These are phyloP conservation scores for Metallyticus violacea DNA, from an alignment of 2,888 invertebrate species.

Conservation along the genomic window DNA sequence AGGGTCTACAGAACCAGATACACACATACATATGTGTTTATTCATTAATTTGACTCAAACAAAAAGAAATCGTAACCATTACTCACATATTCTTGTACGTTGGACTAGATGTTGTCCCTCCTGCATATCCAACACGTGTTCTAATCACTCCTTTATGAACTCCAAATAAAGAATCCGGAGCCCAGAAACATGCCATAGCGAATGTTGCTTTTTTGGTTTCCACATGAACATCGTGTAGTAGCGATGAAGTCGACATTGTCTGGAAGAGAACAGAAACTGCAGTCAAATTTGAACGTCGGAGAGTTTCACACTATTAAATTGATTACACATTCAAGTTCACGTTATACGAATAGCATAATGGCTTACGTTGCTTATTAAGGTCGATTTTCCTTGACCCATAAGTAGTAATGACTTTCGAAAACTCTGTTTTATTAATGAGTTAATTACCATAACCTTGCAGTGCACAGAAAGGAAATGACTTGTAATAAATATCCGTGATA, in stretches of 20 bases:
- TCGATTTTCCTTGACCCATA: constrained; percentile 6
- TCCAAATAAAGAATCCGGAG: constrained; percentile 81
- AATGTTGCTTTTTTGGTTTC: constrained; percentile 76
- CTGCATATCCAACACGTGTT: constrained; percentile 92
- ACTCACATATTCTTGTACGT: constrained; percentile 83
- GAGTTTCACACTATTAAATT: background rate
- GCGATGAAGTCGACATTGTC: constrained; percentile 34
- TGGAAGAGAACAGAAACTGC: background rate
- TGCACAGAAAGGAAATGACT: background rate
- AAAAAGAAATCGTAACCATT: no score
- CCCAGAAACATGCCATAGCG: constrained; percentile 95
- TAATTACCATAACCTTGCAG: background rate
- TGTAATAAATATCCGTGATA: background rate
- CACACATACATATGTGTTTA: no score
- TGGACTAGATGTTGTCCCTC: constrained; percentile 77
- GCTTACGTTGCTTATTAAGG: background rate
- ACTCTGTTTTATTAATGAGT: background rate
- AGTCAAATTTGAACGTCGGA: background rate
- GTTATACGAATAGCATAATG: background rate
- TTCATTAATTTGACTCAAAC: no score
- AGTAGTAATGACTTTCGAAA: background rate
- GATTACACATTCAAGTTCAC: background rate
- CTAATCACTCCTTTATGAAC: constrained; percentile 71
- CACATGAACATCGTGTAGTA: constrained; percentile 62
- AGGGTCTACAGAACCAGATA: no score